Evolutionary conservation across 2,888 invertebrate species (phyloP).

Genomic region (Drosophila neonasuta): DNA sequence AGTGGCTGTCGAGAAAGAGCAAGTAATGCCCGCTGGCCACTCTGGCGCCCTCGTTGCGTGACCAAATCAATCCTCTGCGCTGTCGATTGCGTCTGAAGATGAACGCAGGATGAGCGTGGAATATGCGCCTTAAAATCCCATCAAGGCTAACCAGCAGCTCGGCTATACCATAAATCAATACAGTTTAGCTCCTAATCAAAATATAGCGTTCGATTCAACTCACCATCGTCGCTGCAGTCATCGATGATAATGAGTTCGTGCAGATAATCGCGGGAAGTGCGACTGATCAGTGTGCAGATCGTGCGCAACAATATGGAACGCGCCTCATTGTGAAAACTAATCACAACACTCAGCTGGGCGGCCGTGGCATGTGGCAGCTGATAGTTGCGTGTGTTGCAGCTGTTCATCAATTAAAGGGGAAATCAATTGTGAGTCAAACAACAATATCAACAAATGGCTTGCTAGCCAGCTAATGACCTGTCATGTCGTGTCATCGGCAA

Average conservation of each 20-base stretch:
- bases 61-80: conserved; percentile 81
- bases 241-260: conserved; percentile 79
- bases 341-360: conserved; percentile 74
- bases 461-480: conserved; percentile 57
- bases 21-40: conserved; percentile 79
- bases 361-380: conserved; percentile 34
- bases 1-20: conserved; percentile 82
- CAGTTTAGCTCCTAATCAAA: background rate
- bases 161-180: conserved; percentile 45
- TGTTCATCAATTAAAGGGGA: conserved; percentile 33
- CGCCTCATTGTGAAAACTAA: conserved; percentile 78
- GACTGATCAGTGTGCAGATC: conserved; percentile 68
- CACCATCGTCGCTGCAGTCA: conserved; percentile 78
- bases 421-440: background rate
- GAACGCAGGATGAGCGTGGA: conserved; percentile 10
- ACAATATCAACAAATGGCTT: background rate
- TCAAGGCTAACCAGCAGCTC: conserved; percentile 42
- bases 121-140: conserved; percentile 12
- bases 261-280: conserved; percentile 70
- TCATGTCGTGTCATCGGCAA: conserved; percentile 75
- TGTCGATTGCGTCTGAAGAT: conserved; percentile 62
- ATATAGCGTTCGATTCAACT: conserved; percentile 10
- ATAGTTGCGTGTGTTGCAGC: conserved; percentile 63
- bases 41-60: conserved; percentile 80
- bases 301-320: conserved; percentile 77